Evolutionary conservation across 2,113 vertebrate genomes (phyloP).

Genomic region (Nannobrachium achirus): DNA sequence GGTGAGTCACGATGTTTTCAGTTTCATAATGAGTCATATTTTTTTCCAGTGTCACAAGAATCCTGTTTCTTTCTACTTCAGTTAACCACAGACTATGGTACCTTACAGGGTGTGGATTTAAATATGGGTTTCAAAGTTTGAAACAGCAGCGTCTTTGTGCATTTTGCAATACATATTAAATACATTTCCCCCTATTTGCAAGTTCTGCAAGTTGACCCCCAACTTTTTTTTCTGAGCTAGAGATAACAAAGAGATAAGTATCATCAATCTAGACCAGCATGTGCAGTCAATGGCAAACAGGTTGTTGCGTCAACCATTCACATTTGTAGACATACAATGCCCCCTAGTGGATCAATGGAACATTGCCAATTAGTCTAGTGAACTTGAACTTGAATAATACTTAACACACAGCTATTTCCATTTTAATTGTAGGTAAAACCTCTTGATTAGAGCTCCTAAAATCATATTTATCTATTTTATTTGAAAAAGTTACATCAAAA

Average conservation of each 20-base stretch:
- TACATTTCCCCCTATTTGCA: not conserved
- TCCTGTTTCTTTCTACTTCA: constrained; percentile 21
- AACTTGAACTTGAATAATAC: too few relatives aligned
- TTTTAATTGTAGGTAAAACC: constrained; percentile 14
- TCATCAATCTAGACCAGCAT: constrained; percentile 3
- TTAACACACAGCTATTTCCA: constrained; percentile 8
- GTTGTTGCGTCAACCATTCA: not conserved
- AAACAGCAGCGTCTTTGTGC: not conserved
- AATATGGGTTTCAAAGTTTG: not conserved
- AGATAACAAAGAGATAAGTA: not conserved
- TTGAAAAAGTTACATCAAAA: constrained; percentile 33
- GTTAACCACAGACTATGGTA: constrained; percentile 4
- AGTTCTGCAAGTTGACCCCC: not conserved
- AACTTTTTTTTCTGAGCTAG: too few relatives aligned
- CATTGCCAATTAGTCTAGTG: constrained; percentile 26
- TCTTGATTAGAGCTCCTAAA: constrained; percentile 3
- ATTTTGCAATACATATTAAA: not conserved
- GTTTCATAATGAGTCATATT: constrained; percentile 50
- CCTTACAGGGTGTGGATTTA: not conserved
- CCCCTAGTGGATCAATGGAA: constrained; percentile 46
- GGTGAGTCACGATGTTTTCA: constrained; percentile 35
- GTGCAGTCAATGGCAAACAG: not conserved
- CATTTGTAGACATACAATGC: constrained; percentile 15
- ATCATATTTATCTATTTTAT: constrained; percentile 21
- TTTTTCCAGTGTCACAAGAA: constrained; percentile 21